Conservation (phyloP, 2,888 invertebrate species). For the Cataglyphis cursor region DNA sequence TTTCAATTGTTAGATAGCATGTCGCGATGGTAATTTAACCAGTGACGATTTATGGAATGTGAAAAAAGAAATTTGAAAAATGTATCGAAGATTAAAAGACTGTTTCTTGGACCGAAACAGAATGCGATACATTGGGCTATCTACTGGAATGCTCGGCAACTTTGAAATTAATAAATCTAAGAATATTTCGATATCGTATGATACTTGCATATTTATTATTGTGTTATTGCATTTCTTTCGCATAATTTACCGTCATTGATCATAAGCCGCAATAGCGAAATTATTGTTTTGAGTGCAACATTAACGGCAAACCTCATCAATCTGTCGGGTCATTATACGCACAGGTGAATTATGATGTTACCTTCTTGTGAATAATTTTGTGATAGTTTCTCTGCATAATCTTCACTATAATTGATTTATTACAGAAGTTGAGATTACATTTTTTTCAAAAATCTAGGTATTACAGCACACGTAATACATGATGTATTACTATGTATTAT, state of each 20-base stretch:
- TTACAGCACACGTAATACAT: not conserved
- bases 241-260: not conserved
- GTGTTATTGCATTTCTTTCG: not conserved
- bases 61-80: not conserved
- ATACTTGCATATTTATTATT: not conserved
- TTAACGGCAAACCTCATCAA: not conserved
- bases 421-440: not conserved
- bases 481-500: too few relatives aligned
- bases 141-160: not conserved
- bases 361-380: not conserved
- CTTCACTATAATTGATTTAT: not conserved
- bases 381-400: not conserved
- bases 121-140: not conserved
- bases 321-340: not conserved
- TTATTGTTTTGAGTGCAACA: slow-evolving; percentile 7
- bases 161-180: slow-evolving; percentile 11
- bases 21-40: not conserved
- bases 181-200: slow-evolving; percentile 1
- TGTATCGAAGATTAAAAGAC: not conserved
- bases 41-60: not conserved
- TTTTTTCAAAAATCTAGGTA: not conserved
- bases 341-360: slow-evolving; percentile 1
- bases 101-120: not conserved
- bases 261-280: not conserved
- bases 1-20: not conserved